Conservation (phyloP, 1,140 invertebrate species). For the Aculops lycopersici region DNA sequence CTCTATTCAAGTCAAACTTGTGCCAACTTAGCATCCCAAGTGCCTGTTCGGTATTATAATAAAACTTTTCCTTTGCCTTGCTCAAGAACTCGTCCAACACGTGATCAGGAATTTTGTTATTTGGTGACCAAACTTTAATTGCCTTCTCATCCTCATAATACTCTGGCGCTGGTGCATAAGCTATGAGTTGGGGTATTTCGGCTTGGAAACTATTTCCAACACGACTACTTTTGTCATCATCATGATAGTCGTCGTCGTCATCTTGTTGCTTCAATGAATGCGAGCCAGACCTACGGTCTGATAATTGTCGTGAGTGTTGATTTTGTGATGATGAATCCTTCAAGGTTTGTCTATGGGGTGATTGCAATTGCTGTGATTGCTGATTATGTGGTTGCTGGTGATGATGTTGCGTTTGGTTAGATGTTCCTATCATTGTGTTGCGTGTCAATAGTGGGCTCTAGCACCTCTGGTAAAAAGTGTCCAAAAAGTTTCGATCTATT, state of each 20-base stretch:
- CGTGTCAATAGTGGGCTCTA: too few relatives aligned
- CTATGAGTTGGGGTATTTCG: constrained; percentile 6
- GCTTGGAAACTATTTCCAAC: constrained; percentile 9
- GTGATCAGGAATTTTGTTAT: constrained; percentile 42
- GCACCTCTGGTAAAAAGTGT: too few relatives aligned
- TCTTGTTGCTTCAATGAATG: not conserved
- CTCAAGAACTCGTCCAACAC: constrained; percentile 76
- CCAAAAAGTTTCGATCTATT: too few relatives aligned
- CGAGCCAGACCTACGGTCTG: too few relatives aligned
- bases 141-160: constrained; percentile 35
- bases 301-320: too few relatives aligned
- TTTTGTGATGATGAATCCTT: too few relatives aligned
- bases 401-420: too few relatives aligned
- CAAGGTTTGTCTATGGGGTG: too few relatives aligned
- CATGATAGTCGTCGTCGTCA: not conserved
- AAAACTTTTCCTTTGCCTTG: constrained; percentile 85
- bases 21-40: constrained; percentile 93
- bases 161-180: constrained; percentile 15
- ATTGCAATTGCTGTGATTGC: too few relatives aligned
- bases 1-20: constrained; percentile 70
- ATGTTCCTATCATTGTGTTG: too few relatives aligned
- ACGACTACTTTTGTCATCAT: not conserved
- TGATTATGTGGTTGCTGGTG: too few relatives aligned
- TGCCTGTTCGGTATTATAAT: constrained; percentile 84
- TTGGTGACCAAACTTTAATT: constrained; percentile 74